Evolutionary conservation across 1,140 invertebrate genomes (phyloP).

Genomic region (Metaphire vulgaris): DNA sequence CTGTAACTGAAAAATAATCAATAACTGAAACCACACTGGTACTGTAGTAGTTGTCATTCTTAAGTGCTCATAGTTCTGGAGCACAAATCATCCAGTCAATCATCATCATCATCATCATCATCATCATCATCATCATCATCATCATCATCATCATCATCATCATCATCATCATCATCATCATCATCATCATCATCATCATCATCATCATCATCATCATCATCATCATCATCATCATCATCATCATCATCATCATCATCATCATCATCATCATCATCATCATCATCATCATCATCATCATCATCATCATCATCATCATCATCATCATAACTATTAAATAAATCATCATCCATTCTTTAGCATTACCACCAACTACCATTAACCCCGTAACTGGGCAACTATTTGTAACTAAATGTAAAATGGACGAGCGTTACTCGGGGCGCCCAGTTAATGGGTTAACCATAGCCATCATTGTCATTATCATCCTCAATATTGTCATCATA

Average conservation of each 20-base stretch:
- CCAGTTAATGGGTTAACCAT: too few species aligned
- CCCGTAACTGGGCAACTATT: too few species aligned
- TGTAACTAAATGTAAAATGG: too few species aligned
- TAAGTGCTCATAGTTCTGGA: too few species aligned
- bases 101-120: slow-evolving; percentile 8
- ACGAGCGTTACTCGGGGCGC: too few species aligned
- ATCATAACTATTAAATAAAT: too few species aligned
- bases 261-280: not conserved
- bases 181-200: slow-evolving; percentile 8
- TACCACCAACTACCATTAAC: not conserved
- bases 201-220: slow-evolving; percentile 9
- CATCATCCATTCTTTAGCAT: not conserved
- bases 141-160: slow-evolving; percentile 9
- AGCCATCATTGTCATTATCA: too few species aligned
- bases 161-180: slow-evolving; percentile 8
- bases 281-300: not conserved
- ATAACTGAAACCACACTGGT: too few species aligned
- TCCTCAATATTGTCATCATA: too few species aligned
- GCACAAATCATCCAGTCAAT: too few species aligned
- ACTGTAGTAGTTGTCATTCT: too few species aligned
- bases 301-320: not conserved
- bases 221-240: slow-evolving; percentile 8
- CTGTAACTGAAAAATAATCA: too few species aligned
- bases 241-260: slow-evolving; percentile 8
- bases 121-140: slow-evolving; percentile 8